Conservation (phyloP, 1,140 invertebrate species). For the Sycophaga agraensis region DNA sequence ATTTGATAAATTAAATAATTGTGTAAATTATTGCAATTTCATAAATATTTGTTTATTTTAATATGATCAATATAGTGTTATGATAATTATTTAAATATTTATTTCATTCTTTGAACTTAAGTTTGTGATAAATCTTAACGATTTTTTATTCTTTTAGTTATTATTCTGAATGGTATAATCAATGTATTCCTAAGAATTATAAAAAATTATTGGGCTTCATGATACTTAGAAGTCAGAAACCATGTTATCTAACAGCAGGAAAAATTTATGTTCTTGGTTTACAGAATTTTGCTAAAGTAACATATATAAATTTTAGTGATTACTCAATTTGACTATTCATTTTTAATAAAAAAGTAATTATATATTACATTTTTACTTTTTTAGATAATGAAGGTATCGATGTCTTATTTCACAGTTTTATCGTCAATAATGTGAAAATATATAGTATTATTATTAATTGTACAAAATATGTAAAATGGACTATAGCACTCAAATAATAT, state of each 20-base stretch:
- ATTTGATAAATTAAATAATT: background rate
- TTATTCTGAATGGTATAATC: background rate
- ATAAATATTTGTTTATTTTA: no score
- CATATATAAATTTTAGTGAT: no score
- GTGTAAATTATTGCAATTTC: no score
- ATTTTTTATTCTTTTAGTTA: conserved; percentile 4
- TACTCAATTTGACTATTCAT: no score
- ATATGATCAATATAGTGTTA: no score
- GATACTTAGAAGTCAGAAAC: conserved; percentile 17
- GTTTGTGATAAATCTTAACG: no score
- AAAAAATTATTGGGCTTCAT: conserved; percentile 6
- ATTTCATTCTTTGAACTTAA: no score
- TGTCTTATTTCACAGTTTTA: conserved; percentile 24
- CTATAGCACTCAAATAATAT: no score
- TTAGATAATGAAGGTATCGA: conserved; percentile 8
- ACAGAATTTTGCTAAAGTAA: conserved; percentile 12
- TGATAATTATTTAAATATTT: no score
- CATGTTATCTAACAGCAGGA: background rate
- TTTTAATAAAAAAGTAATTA: background rate
- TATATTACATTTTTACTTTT: background rate
- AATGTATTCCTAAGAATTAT: background rate
- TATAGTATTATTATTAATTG: no score
- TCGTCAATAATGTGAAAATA: conserved; percentile 7
- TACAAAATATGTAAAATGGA: no score
- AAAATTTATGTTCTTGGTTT: conserved; percentile 9